phyloP scores from a whole-genome alignment of 1,140 invertebrate species.

The Atta colombica region DNA sequence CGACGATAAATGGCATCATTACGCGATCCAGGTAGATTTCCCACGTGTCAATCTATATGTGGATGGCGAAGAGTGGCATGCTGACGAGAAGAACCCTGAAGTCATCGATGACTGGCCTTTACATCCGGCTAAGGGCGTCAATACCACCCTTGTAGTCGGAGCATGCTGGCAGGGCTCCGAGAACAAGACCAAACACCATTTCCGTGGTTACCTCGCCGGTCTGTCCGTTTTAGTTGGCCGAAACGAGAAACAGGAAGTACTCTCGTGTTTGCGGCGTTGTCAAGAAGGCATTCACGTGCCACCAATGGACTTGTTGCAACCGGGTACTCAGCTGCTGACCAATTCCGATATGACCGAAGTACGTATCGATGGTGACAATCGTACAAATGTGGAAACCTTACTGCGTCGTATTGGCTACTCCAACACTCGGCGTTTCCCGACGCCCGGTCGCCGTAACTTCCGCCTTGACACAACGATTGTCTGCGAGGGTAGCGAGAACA shows the following conservation, averaged over 20 bases:
- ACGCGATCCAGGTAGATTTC: constrained; percentile 96
- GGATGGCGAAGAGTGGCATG: constrained; percentile 94
- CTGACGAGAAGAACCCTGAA: constrained; percentile 95
- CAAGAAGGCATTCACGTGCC: constrained; percentile 93
- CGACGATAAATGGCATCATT: constrained; percentile 99
- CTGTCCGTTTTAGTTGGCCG: constrained; percentile 93
- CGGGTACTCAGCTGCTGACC: constrained; percentile 91
- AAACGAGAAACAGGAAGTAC: constrained; percentile 93
- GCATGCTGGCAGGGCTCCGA: constrained; percentile 99
- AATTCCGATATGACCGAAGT: constrained; percentile 95
- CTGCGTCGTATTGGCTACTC: constrained; percentile 96
- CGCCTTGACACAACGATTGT: constrained; percentile 93
- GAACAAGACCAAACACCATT: constrained; percentile 94
- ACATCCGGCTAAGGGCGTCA: constrained; percentile 96
- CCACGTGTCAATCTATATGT: constrained; percentile 95
- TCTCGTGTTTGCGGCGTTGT: constrained; percentile 94
- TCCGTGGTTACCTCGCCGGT: constrained; percentile 95
- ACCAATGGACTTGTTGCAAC: constrained; percentile 91
- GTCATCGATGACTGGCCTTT: constrained; percentile 99
- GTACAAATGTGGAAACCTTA: constrained; percentile 95
- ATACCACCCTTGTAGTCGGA: constrained; percentile 97
- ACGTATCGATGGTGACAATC: constrained; percentile 95
- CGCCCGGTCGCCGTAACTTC: constrained; percentile 96
- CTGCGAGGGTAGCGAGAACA: constrained; percentile 86
- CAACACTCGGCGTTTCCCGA: constrained; percentile 96